Conservation (phyloP, 2,888 invertebrate species). For the Nephrotoma guestfalica region DNA sequence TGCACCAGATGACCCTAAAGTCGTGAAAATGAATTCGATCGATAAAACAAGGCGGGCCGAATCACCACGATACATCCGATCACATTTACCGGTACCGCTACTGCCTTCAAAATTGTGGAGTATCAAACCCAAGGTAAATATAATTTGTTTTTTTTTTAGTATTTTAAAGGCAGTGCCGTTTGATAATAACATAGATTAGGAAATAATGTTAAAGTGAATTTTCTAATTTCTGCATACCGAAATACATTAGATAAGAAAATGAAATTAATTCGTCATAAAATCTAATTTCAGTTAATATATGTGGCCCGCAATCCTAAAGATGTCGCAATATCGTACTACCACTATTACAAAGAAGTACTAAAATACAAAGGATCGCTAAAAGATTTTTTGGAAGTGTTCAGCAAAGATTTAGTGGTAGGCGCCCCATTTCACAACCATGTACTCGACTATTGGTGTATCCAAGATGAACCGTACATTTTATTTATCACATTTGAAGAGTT, state of each 20-base stretch:
- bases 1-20: not conserved
- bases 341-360: conserved; percentile 63
- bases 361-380: conserved; percentile 49
- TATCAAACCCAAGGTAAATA: conserved; percentile 44
- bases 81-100: conserved; percentile 57
- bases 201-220: not conserved
- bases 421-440: conserved; percentile 52
- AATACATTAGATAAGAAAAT: not conserved
- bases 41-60: not conserved
- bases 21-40: not conserved
- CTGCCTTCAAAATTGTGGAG: conserved; percentile 47
- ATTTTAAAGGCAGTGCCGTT: not conserved
- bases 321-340: conserved; percentile 74
- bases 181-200: not conserved
- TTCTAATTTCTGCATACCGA: not conserved
- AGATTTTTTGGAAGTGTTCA: conserved; percentile 59
- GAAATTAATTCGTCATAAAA: not conserved
- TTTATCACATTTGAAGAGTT: conserved; percentile 73
- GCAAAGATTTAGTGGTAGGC: conserved; percentile 48
- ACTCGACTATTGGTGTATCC: conserved; percentile 52
- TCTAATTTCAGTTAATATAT: conserved; percentile 49
- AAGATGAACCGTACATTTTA: conserved; percentile 54
- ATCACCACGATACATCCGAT: conserved; percentile 54
- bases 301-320: conserved; percentile 83
- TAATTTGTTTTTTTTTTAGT: not conserved